phyloP scores from a whole-genome alignment of 2,113 vertebrate species.

The Helogale parvula region DNA sequence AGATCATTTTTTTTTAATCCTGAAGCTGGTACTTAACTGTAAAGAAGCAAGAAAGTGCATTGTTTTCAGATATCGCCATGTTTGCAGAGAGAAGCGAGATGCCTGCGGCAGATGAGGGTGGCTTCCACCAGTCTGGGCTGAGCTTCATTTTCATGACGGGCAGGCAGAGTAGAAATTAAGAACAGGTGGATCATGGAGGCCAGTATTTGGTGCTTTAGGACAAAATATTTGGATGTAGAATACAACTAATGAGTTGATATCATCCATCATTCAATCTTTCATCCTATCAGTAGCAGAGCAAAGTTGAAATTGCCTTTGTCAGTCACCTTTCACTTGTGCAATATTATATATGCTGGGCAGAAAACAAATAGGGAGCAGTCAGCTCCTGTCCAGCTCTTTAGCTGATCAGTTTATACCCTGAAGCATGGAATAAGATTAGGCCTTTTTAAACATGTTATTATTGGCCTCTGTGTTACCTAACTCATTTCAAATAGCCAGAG shows the following conservation, averaged over 20 bases:
- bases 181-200: background rate
- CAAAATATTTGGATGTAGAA: background rate
- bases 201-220: background rate
- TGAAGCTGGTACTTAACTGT: background rate
- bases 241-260: background rate
- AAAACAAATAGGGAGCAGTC: background rate
- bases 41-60: background rate
- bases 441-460: slow-evolving; percentile 46
- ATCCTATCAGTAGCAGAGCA: background rate
- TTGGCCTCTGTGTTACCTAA: slow-evolving; percentile 38
- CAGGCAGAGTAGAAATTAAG: background rate
- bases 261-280: background rate
- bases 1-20: background rate
- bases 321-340: slow-evolving; percentile 16
- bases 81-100: background rate
- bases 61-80: background rate
- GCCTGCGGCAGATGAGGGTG: background rate
- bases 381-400: background rate
- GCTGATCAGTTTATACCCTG: slow-evolving; percentile 17
- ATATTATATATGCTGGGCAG: background rate
- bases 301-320: background rate
- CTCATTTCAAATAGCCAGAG: slow-evolving; percentile 49
- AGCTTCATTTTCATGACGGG: background rate
- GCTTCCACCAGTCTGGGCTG: background rate
- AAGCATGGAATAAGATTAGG: slow-evolving; percentile 25